Base-by-base conservation (phyloP, 2,113 vertebrate genomes). In the Rhegmatorhina hoffmannsi region DNA sequence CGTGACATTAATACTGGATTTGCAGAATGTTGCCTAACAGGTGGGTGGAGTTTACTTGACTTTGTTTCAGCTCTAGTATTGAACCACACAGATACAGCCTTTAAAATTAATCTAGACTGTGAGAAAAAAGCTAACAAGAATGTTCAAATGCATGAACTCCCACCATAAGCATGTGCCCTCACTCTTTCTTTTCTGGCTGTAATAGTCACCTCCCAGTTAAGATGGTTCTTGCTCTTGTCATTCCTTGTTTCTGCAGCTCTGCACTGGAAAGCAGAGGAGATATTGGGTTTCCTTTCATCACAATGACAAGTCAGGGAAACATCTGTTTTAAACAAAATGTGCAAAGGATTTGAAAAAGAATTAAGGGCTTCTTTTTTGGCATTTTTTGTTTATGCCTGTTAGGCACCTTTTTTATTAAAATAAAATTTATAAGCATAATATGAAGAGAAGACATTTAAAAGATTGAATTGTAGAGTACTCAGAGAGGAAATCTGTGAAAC, bases 401-500 rank as follows among this genome's bases (percentile, higher is more conserved):
- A 95, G 95, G 92, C 94, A 95, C 85, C 31, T 84, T 94, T 98
- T 96, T 97, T 97, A 98, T 98, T 97, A 97, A 98, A 97, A 96
- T 96, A 93, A 96, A 97, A 98, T 98, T 97, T 98, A 98, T 93
- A 95, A 95, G 91, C 92, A 90, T 95, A 95, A 92, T 95, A 69
- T 91, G 73, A 83, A 94, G 92, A 70, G 72, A 94, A 94, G 94
- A 85, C 46, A 67, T 95, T 92, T 87, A 67, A 94, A 91, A 90
- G 91, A 77, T 55, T 95, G 94, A 96, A 85, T 77, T 94, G 77
- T 53, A 31, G 68, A 72, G 67, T 80, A 90, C 60, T 74, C 53
- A 82, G 93, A 91, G 78, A 88, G 68, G 79, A 96, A 95, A 87
- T 79, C 83, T 92, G 36, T 87, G 84, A 94, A 87, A 93, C 85